These are phyloP conservation scores for Premnoplex brunnescens DNA, from an alignment of 2,797 vertebrate genomes.

Conservation along the genomic window DNA sequence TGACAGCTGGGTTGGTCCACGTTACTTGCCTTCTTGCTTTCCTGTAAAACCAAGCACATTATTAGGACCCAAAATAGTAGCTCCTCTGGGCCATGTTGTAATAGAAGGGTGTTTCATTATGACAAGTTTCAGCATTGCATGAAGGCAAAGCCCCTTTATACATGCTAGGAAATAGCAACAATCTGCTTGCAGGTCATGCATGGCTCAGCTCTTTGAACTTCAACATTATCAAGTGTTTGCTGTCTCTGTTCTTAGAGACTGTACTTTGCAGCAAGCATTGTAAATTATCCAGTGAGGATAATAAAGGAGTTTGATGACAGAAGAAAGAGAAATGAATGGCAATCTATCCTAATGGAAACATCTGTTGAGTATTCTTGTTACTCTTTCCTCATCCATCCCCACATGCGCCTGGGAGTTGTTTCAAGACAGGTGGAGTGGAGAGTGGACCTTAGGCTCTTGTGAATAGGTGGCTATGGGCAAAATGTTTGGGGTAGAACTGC, in stretches of 20 bases:
- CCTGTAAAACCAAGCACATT: constrained; percentile 22
- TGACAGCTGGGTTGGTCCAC: constrained; percentile 53
- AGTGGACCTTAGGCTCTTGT: not conserved
- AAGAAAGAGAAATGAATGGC: constrained; percentile 22
- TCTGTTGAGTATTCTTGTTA: constrained; percentile 10
- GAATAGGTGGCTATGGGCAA: not conserved
- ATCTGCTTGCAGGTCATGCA: constrained; percentile 30
- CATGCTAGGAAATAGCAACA: constrained; percentile 5
- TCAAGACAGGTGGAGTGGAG: not conserved
- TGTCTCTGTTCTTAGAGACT: not conserved
- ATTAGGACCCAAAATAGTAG: constrained; percentile 56
- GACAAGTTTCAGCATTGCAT: constrained; percentile 22
- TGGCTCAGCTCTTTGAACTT: constrained; percentile 57
- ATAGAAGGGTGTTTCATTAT: constrained; percentile 41
- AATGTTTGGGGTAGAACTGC: not conserved
- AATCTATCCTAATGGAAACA: constrained; percentile 51
- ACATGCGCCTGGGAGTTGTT: rapidly evolving
- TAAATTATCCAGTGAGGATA: constrained; percentile 26
- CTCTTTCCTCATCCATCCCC: not conserved
- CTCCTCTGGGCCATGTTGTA: constrained; percentile 46
- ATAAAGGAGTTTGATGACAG: constrained; percentile 25
- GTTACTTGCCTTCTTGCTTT: constrained; percentile 45
- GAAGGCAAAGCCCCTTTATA: constrained; percentile 30
- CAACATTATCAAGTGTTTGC: not conserved
- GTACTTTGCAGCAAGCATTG: constrained; percentile 1